Percentiles rank a stretch among this genome's conserved stretches.
phyloP scores from a whole-genome alignment of 2,888 invertebrate genomes.

The Ganaspis brasiliensis region DNA sequence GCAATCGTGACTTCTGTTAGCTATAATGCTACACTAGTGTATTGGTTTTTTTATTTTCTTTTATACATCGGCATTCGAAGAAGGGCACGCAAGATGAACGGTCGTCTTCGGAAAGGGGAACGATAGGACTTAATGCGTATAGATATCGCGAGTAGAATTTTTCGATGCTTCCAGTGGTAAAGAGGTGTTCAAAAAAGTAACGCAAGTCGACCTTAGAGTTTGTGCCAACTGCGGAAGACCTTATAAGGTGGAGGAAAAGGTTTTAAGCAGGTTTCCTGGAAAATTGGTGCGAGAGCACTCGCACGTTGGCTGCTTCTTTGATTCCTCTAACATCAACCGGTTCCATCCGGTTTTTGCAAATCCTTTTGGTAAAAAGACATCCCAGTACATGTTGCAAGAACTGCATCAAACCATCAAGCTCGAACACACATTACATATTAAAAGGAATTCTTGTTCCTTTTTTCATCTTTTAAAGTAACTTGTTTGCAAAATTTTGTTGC shows the following conservation, averaged over 20 bases:
- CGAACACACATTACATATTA: constrained; percentile 11
- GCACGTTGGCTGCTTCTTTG: constrained; percentile 40
- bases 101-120: constrained; percentile 3
- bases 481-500: no score
- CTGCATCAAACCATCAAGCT: constrained; percentile 18
- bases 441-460: not conserved
- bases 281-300: constrained; percentile 48
- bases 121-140: not conserved
- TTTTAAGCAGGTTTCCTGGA: constrained; percentile 57
- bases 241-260: constrained; percentile 59
- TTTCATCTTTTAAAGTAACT: no score
- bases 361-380: constrained; percentile 29
- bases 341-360: constrained; percentile 2
- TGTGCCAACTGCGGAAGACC: constrained; percentile 57
- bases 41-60: not conserved
- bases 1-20: not conserved
- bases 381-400: constrained; percentile 3
- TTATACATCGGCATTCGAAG: not conserved
- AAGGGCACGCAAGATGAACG: not conserved
- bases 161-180: constrained; percentile 53
- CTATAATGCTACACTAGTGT: no score
- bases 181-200: constrained; percentile 56
- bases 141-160: constrained; percentile 29
- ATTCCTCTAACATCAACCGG: constrained; percentile 37
- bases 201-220: constrained; percentile 55